Evolutionary conservation across 2,113 vertebrate genomes (phyloP).

Genomic region (Myxocyprinus asiaticus): DNA sequence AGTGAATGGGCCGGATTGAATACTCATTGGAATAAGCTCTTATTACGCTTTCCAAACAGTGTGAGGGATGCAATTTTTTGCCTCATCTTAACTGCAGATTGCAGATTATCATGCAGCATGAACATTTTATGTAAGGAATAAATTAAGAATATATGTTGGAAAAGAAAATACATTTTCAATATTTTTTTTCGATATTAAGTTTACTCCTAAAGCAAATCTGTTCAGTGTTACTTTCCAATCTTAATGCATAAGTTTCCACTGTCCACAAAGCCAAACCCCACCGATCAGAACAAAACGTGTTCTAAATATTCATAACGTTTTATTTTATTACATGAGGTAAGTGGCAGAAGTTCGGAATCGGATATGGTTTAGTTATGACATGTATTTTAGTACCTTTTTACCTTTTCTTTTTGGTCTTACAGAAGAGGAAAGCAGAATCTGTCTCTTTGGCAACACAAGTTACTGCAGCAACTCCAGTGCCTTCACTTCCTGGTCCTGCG

Average conservation of each 20-base stretch:
- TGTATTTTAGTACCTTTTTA: not conserved
- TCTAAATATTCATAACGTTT: not conserved
- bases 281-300: not conserved
- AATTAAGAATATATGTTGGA: too few species aligned
- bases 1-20: constrained; percentile 26
- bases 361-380: not conserved
- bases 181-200: not conserved
- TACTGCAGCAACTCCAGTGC: constrained; percentile 78
- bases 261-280: not conserved
- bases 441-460: constrained; percentile 77
- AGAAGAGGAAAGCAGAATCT: constrained; percentile 89
- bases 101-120: not conserved
- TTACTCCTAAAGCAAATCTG: not conserved
- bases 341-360: not conserved
- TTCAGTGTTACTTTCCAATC: not conserved
- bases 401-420: constrained; percentile 56
- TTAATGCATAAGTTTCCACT: not conserved
- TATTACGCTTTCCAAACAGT: not conserved
- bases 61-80: constrained; percentile 37
- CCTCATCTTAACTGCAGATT: constrained; percentile 2
- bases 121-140: too few species aligned
- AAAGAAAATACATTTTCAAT: too few species aligned
- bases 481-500: constrained; percentile 73
- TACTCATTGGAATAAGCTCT: constrained; percentile 2
- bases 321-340: constrained; percentile 12